These are phyloP conservation scores for Sternarchorhynchus goeldii DNA, from an alignment of 2,797 vertebrate species.

Conservation along the genomic window DNA sequence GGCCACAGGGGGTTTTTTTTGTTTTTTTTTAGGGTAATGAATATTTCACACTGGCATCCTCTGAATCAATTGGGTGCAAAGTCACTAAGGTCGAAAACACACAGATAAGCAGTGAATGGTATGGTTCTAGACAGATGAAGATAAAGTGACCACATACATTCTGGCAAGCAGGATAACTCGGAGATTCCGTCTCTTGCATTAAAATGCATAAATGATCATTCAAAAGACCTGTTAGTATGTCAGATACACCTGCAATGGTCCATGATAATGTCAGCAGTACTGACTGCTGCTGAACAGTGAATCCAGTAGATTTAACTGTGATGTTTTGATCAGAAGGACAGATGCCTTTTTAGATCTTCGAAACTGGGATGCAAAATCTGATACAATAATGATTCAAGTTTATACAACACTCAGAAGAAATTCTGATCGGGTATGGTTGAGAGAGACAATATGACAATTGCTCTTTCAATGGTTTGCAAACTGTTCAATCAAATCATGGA, in stretches of 20 bases:
- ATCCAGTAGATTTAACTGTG: neutral
- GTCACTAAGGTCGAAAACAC: neutral
- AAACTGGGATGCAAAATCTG: constrained; percentile 2
- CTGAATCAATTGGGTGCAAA: constrained; percentile 6
- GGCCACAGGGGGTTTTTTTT: neutral
- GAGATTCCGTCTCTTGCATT: neutral
- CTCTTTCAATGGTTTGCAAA: neutral
- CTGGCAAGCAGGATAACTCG: neutral
- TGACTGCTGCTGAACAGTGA: neutral
- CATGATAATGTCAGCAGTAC: neutral
- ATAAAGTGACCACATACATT: neutral
- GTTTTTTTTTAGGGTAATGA: neutral
- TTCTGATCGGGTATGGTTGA: constrained; percentile 8
- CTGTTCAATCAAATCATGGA: neutral
- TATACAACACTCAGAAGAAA: neutral
- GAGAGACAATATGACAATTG: neutral
- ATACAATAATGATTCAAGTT: constrained; percentile 6
- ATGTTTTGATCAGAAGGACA: neutral
- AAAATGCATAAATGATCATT: neutral
- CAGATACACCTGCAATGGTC: neutral
- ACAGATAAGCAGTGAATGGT: neutral
- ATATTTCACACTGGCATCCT: neutral
- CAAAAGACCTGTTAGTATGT: neutral
- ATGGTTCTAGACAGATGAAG: neutral
- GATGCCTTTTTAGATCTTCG: neutral